phyloP scores from a whole-genome alignment of 2,888 invertebrate genomes.

The Lasioglossum lativentre region DNA sequence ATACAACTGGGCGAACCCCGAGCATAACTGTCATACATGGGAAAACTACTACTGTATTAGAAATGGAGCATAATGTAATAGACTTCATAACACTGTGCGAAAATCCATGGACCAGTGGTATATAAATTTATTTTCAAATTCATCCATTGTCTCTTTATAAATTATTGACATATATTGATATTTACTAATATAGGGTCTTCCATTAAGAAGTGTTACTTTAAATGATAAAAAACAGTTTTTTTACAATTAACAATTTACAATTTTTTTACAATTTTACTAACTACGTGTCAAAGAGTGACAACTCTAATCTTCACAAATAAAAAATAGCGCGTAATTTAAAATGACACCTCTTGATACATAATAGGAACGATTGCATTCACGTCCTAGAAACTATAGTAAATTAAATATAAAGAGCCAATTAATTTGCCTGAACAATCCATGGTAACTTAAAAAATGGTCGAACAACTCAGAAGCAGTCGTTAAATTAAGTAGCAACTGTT shows the following conservation, averaged over 20 bases:
- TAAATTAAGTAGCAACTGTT: background rate
- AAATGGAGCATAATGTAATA: conserved; percentile 99
- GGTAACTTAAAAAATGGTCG: background rate
- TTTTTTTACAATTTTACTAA: too few relatives aligned
- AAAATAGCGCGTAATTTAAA: too few relatives aligned
- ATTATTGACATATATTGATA: background rate
- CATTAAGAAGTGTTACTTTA: too few relatives aligned
- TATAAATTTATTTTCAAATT: conserved; percentile 71
- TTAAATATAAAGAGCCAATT: background rate
- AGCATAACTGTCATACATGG: conserved; percentile 98
- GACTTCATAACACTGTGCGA: conserved; percentile 98
- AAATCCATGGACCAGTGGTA: conserved; percentile 96
- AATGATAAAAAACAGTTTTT: too few relatives aligned
- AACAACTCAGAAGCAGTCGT: background rate
- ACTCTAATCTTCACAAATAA: too few relatives aligned
- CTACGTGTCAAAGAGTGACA: too few relatives aligned
- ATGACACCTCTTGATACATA: background rate
- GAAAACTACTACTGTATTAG: conserved; percentile 98
- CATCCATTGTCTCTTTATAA: background rate
- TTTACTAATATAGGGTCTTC: background rate
- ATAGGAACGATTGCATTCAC: background rate
- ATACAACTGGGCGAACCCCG: conserved; percentile 95
- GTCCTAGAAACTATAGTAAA: background rate
- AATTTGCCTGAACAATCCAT: background rate
- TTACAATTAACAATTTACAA: too few relatives aligned